Conservation (phyloP, 2,113 vertebrate species). For the Gymnorhina tibicen region DNA sequence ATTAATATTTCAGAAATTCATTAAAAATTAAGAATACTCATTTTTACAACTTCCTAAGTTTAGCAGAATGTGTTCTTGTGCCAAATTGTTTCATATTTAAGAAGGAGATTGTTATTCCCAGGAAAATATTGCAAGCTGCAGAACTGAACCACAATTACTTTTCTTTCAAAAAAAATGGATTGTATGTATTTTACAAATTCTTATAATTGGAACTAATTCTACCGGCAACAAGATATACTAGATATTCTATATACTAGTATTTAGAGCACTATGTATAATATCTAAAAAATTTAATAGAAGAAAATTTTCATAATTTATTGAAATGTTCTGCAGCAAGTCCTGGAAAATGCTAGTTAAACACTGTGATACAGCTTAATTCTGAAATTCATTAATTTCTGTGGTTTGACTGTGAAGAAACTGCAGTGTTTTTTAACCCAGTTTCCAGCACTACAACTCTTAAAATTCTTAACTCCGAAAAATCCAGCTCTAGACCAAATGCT, state of each 20-base stretch:
- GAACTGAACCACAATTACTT: background rate
- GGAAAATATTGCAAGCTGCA: background rate
- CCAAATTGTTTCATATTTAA: constrained; percentile 50
- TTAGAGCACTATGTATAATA: background rate
- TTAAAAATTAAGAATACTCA: constrained; percentile 68
- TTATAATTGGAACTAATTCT: background rate
- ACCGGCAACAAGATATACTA: background rate
- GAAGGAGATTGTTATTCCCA: background rate
- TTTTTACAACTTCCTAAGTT: constrained; percentile 58
- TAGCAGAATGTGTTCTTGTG: constrained; percentile 37
- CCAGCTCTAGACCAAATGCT: background rate
- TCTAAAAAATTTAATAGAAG: background rate
- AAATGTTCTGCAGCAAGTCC: background rate
- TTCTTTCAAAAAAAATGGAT: background rate
- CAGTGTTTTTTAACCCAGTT: background rate
- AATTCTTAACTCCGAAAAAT: background rate
- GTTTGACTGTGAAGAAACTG: background rate
- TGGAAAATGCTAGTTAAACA: background rate
- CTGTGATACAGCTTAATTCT: background rate
- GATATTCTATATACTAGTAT: background rate
- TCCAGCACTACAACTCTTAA: background rate
- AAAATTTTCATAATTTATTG: background rate
- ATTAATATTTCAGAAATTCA: constrained; percentile 70
- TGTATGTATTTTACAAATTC: background rate
- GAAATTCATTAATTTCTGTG: background rate